Percentiles rank a stretch among this genome's conserved stretches.
Conservation (phyloP, 2,113 vertebrate genomes). For the Stigmatopora nigra region DNA sequence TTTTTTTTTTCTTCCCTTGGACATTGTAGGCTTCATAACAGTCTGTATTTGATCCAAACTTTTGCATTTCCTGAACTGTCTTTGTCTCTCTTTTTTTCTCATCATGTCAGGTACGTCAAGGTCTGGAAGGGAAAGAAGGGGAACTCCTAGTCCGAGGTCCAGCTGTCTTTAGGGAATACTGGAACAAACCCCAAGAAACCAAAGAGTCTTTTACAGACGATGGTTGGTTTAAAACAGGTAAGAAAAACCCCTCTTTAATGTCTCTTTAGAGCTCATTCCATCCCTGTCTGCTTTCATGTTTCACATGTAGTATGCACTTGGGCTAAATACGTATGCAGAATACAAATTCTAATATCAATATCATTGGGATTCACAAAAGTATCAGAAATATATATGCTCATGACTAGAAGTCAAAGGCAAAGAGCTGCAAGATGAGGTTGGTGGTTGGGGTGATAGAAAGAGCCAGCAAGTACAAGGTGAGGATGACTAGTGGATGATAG, state of each 20-base stretch:
- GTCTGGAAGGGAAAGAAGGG: conserved; percentile 80
- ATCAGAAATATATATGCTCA: conserved; percentile 34
- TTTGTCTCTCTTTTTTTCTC: conserved; percentile 5
- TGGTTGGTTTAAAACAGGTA: conserved; percentile 95
- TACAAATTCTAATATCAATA: conserved; percentile 26
- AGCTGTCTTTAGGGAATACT: conserved; percentile 86
- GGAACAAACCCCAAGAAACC: conserved; percentile 82
- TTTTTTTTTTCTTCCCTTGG: too few relatives aligned
- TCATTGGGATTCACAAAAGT: conserved; percentile 29
- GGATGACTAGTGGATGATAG: conserved; percentile 10
- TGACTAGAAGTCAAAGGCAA: conserved; percentile 33
- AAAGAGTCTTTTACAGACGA: conserved; percentile 75
- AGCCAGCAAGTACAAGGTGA: conserved; percentile 16
- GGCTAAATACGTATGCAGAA: conserved; percentile 5
- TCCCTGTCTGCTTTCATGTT: neutral
- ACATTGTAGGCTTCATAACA: too few relatives aligned
- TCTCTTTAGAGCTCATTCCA: neutral
- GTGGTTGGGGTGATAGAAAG: conserved; percentile 15
- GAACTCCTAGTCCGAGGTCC: conserved; percentile 83
- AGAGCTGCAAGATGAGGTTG: conserved; percentile 23
- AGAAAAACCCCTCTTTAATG: neutral
- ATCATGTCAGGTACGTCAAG: conserved; percentile 71
- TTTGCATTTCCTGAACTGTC: neutral
- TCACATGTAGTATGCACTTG: neutral
- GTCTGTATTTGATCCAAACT: neutral